Evolutionary conservation across 2,888 invertebrate genomes (phyloP).

Genomic region (Mimachlamys varia): DNA sequence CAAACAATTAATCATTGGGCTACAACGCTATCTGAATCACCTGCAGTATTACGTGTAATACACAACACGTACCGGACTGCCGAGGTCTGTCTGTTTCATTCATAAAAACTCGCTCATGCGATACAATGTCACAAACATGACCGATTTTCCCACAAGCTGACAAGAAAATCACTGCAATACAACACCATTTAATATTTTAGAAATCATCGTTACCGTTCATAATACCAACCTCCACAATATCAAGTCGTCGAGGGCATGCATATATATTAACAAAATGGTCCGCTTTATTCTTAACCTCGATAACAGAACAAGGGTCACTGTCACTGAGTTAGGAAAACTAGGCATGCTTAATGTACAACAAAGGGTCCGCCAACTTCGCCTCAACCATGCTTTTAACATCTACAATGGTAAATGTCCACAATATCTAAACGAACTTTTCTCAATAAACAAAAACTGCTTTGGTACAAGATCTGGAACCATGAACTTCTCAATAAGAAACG

Average conservation of each 20-base stretch:
- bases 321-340: too few species aligned
- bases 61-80: background rate
- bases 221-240: background rate
- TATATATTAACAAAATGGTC: too few species aligned
- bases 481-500: too few species aligned
- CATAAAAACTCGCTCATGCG: slow-evolving; percentile 1
- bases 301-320: too few species aligned
- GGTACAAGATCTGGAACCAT: too few species aligned
- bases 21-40: background rate
- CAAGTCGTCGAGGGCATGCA: background rate
- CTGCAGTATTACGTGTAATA: background rate
- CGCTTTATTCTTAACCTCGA: too few species aligned
- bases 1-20: slow-evolving; percentile 3
- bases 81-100: background rate
- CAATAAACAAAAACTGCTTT: too few species aligned
- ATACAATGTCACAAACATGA: background rate
- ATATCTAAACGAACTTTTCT: too few species aligned
- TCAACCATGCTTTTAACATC: too few species aligned
- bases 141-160: background rate
- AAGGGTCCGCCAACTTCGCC: too few species aligned
- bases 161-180: background rate
- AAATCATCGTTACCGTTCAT: background rate
- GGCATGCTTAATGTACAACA: too few species aligned
- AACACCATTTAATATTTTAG: background rate
- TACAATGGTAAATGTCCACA: too few species aligned